Evolutionary conservation across 2,113 vertebrate species (phyloP), one percentile per base, ranked within the genome.

Genomic region (Ciconia stormi): DNA sequence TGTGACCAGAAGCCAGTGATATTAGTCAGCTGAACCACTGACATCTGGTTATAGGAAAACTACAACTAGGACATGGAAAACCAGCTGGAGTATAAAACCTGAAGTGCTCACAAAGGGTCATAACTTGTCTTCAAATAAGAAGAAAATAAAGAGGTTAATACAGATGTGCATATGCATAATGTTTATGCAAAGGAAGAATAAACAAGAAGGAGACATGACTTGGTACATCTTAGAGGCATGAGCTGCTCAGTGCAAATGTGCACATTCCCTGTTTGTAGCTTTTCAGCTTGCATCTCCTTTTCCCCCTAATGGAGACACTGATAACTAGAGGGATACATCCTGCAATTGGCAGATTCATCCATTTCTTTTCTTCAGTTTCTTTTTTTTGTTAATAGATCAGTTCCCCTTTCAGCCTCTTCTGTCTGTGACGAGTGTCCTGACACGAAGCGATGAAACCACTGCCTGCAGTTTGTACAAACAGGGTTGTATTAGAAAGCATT

Each of bases 21-120:
- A 74, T 91, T 95, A 95, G 93, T 93, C 87, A 96, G 73, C 77
- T 92, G 94, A 93, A 95, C 52, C 16, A 59, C 40, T 82, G 89
- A 84, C 80, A 93, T 95, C 89, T 97, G 87, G 65, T 85, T 87
- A 29, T 23, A 87, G 56, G 40, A 95, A 95, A 91, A 85, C 36
- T 84, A 61, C 77, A 93, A 58, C 25, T 79, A 85, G 81, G 53
- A 87, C 80, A 80, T 20, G n/a, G 78, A 80, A 95, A 93, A 89
- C 23, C 73, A 87, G 36, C 49, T 95, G 91, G 76, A 96, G 40
- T 77, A 62, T 46, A 79, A 95, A 82, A 93, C 77, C 25, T 66
- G 47, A 71, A 78, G 13, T 72, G 44, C 65, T 92, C 10, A 12
- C 13, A 56, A 49, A 81, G 13, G 17, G 7, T 87, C 34, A 38